phyloP scores from a whole-genome alignment of 92 coral and sea anemone species.

The Ricordea florida region DNA sequence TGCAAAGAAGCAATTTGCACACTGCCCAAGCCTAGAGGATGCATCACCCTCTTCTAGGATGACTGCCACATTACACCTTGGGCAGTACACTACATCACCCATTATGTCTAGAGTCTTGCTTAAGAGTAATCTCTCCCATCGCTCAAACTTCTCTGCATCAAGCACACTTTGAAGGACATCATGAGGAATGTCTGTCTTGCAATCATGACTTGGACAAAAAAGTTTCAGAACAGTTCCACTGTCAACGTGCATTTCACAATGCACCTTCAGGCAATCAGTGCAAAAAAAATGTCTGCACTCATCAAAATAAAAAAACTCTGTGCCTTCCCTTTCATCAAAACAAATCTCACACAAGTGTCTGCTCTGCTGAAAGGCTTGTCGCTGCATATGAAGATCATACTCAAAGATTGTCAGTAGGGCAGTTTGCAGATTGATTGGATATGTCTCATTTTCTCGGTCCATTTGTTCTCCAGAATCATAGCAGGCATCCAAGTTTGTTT shows the following conservation, averaged over 20 bases:
- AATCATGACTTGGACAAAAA: conserved; percentile 77
- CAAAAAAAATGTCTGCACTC: conserved; percentile 90
- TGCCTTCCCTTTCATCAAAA: conserved; percentile 80
- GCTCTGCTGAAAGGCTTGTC: conserved; percentile 62
- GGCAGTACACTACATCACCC: conserved; percentile 90
- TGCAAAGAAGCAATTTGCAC: conserved; percentile 80
- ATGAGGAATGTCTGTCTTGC: conserved; percentile 72
- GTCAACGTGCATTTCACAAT: conserved; percentile 79
- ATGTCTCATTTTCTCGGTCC: not conserved
- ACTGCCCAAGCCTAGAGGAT: conserved; percentile 80
- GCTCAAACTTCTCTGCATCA: conserved; percentile 61
- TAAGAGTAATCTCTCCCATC: conserved; percentile 87
- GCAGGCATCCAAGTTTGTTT: not conserved
- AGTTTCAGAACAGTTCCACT: conserved; percentile 81
- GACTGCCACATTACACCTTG: conserved; percentile 85
- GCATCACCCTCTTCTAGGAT: conserved; percentile 84
- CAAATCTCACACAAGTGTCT: conserved; percentile 86
- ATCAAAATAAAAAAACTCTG: conserved; percentile 75
- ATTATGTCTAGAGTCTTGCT: conserved; percentile 84
- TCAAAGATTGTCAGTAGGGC: conserved; percentile 78
- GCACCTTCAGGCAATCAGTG: conserved; percentile 73
- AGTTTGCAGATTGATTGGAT: conserved; percentile 42
- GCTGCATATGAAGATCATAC: conserved; percentile 72
- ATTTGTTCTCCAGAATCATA: not conserved
- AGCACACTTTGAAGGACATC: conserved; percentile 72